Evolutionary conservation across 1,140 invertebrate species (phyloP).

Genomic region (Babylonia areolata): DNA sequence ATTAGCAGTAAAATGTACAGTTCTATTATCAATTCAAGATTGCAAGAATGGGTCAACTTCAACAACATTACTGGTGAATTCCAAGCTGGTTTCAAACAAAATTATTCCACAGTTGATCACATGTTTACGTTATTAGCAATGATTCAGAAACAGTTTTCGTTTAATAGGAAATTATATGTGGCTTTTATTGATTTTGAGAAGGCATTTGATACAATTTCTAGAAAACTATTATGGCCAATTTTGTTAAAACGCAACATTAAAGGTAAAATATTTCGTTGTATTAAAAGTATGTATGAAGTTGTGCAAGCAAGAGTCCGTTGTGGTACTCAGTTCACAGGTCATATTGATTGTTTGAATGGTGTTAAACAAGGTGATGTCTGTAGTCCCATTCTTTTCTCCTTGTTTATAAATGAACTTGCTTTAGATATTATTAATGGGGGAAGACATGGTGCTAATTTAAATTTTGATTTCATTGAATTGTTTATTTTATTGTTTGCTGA

Average conservation of each 20-base stretch:
- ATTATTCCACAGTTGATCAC: background rate
- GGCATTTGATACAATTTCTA: too few species aligned
- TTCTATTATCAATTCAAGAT: too few species aligned
- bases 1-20: too few species aligned
- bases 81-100: too few species aligned
- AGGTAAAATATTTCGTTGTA: background rate
- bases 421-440: background rate
- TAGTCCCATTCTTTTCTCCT: background rate
- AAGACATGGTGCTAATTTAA: background rate
- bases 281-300: background rate
- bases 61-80: too few species aligned
- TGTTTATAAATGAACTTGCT: background rate
- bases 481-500: background rate
- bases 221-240: background rate
- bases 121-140: background rate
- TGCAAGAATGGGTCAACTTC: too few species aligned
- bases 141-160: background rate
- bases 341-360: background rate
- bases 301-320: background rate
- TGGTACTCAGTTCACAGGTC: background rate
- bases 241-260: background rate
- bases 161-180: background rate
- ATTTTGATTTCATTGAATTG: background rate
- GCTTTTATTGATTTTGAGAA: conserved; percentile 1
- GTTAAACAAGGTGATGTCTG: background rate